Base-by-base conservation (phyloP, 37 sponge, comb jelly and placozoan genomes). In the Agelas oroides region DNA sequence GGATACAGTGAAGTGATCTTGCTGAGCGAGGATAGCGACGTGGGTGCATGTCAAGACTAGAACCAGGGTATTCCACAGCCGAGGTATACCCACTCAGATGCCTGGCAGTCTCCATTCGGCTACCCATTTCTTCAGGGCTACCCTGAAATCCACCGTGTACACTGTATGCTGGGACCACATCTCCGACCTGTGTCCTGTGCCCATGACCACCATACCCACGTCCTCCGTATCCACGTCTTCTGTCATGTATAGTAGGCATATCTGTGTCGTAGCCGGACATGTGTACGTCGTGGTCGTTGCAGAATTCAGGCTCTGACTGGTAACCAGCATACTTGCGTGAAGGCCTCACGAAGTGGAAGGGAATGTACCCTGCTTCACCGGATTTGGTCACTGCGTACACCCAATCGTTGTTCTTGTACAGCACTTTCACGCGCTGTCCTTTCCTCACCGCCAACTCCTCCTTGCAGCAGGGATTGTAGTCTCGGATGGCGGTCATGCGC, bases 341-440 rank as follows among this genome's bases (percentile, higher is more conserved):
- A 0, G 84, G 83, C 21, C 94, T 57, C n/a, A 89, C 79, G 55
- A 67, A 94, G 25, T 27, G 73, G 84, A 86, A 94, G 0, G 94
- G 94, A 31, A 94, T 69, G 74, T 83, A 94, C 27, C 94, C 94
- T 5, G 75, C 62, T 3, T 73, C 78, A 13, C 94, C 94, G 25
- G 78, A 77, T 84, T 94, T 94, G 30, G 88, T 94, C 41, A 86
- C 75, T 31, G 91, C 87, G 62, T 80, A 94, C 31, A 88, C 94
- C 94, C 94, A 94, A 79, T 94, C 90, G 55, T 90, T 82, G 68
- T 87, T 86, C 41, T 90, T 79, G 76, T 94, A 94, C 40, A 94
- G 79, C 0, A 94, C 91, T 40, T 87, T 86, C 62, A 94, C 87
- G 17, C 90, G 38, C 75, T 94, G 94, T 1, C 94, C 94, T n/a